A percentile compares a stretch with the other conserved stretches of the same genome.
phyloP scores from a whole-genome alignment of 1,140 invertebrate species.

The Sycophila sp. region DNA sequence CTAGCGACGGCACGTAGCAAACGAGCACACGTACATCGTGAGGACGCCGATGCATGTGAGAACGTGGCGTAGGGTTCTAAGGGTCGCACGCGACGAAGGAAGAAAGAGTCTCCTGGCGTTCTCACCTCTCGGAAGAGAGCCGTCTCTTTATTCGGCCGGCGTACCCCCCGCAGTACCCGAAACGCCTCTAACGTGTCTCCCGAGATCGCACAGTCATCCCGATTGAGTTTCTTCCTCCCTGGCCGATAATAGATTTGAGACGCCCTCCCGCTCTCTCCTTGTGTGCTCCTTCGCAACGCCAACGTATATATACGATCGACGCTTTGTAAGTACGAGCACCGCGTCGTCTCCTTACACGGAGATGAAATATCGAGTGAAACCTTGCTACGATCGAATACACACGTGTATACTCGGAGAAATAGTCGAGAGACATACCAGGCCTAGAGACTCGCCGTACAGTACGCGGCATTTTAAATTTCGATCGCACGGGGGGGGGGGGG shows the following conservation, averaged over 20 bases:
- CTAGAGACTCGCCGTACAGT: neutral
- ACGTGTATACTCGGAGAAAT: neutral
- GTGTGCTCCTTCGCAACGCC: neutral
- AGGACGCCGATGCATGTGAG: neutral
- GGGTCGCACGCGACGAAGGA: too few species aligned
- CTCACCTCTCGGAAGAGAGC: slow-evolving; percentile 3
- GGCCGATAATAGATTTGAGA: neutral
- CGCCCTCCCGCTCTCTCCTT: neutral
- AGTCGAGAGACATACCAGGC: neutral
- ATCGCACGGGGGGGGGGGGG: too few species aligned
- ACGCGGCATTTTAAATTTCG: too few species aligned
- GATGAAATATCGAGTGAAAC: neutral
- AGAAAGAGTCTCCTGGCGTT: neutral
- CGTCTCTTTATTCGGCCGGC: slow-evolving; percentile 26
- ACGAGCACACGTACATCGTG: neutral
- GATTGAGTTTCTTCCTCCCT: slow-evolving; percentile 29
- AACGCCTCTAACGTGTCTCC: slow-evolving; percentile 60
- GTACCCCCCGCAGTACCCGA: slow-evolving; percentile 53
- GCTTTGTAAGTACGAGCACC: neutral
- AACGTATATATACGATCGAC: neutral
- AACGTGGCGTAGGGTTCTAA: neutral
- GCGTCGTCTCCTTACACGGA: neutral
- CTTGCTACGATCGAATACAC: too few species aligned
- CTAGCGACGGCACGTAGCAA: neutral
- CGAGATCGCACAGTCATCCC: slow-evolving; percentile 52